These are phyloP conservation scores for Volucella zonaria DNA, from an alignment of 2,888 invertebrate genomes.

Conservation along the genomic window DNA sequence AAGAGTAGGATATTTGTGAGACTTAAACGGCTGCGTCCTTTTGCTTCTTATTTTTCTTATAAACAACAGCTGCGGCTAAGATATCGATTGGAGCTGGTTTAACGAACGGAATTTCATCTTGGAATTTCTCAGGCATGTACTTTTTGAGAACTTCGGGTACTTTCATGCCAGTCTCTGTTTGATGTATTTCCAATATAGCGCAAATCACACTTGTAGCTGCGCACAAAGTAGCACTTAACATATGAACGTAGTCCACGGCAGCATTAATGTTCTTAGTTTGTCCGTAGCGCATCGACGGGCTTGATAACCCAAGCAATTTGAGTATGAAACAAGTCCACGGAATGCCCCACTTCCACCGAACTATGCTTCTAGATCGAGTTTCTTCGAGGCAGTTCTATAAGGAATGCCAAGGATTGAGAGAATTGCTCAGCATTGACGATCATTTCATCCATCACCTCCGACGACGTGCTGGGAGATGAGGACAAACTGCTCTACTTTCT, in stretches of 20 bases:
- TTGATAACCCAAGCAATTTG: constrained; percentile 99
- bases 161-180: constrained; percentile 95
- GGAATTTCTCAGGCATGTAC: constrained; percentile 90
- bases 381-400: constrained; percentile 97
- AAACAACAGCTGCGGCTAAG: constrained; percentile 89
- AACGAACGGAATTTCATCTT: constrained; percentile 95
- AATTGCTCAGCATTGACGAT: constrained; percentile 97
- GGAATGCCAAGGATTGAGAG: constrained; percentile 94
- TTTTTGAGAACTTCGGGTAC: constrained; percentile 89
- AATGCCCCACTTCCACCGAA: constrained; percentile 98
- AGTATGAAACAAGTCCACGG: constrained; percentile 98
- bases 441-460: constrained; percentile 99
- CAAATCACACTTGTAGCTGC: constrained; percentile 98
- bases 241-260: constrained; percentile 95
- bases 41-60: constrained; percentile 83
- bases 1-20: not conserved
- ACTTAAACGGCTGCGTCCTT: constrained; percentile 79
- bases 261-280: constrained; percentile 98
- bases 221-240: constrained; percentile 99
- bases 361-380: constrained; percentile 99
- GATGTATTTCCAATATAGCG: constrained; percentile 93
- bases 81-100: constrained; percentile 95
- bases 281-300: constrained; percentile 95
- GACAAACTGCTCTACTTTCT: constrained; percentile 99
- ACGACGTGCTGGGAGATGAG: constrained; percentile 98